These are phyloP conservation scores for Coendou prehensilis DNA, from an alignment of 2,797 vertebrate species.

Conservation along the genomic window DNA sequence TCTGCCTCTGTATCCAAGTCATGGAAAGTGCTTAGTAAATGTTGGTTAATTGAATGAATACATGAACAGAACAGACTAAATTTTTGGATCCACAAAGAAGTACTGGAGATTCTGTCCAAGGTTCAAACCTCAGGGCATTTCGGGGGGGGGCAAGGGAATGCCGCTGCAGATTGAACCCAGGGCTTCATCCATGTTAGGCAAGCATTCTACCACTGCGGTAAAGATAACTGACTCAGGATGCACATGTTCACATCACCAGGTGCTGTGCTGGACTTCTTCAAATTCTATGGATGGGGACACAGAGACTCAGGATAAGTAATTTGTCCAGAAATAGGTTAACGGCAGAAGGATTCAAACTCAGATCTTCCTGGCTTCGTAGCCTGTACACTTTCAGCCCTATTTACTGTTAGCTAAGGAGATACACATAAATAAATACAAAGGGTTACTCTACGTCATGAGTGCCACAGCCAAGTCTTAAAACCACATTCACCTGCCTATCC, in stretches of 20 bases:
- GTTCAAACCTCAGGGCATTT: not conserved
- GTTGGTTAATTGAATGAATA: not conserved
- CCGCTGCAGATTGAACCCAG: not conserved
- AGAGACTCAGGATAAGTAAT: slow-evolving; percentile 8
- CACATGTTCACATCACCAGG: not conserved
- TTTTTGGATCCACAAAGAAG: not conserved
- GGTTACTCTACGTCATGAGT: not conserved
- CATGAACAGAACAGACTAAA: slow-evolving; percentile 29
- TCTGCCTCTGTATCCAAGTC: not conserved
- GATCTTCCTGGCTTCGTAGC: not conserved
- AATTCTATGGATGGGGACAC: not conserved
- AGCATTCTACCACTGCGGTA: not conserved
- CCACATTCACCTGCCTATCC: not conserved
- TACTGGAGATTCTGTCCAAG: not conserved
- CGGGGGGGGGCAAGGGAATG: not conserved
- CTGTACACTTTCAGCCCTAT: not conserved
- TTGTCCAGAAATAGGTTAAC: slow-evolving; percentile 36
- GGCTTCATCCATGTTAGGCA: not conserved
- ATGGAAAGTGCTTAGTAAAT: not conserved
- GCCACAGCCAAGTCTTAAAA: not conserved
- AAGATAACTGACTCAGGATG: not conserved
- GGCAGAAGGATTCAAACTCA: not conserved
- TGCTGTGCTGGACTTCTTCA: not conserved
- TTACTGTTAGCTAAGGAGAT: not conserved
- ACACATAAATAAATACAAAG: not conserved